Conservation (phyloP, 1,140 invertebrate genomes). For the Rhizoglyphus robini region DNA sequence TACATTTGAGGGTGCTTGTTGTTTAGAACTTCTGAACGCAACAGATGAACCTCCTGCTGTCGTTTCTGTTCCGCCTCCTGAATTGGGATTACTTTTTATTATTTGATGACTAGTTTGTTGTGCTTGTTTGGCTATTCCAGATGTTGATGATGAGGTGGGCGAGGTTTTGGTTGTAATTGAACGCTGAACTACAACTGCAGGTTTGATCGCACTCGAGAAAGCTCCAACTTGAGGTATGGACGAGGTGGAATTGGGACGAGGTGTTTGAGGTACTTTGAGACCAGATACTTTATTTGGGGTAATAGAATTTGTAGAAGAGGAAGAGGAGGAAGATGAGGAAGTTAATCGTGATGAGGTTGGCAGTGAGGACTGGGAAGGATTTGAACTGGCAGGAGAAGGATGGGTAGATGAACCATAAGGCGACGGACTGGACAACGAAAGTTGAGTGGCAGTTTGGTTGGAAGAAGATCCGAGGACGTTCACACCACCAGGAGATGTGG, state of each 20-base stretch:
- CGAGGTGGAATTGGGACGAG: not conserved
- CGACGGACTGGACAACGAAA: not conserved
- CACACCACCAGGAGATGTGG: too few species aligned
- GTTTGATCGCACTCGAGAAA: not conserved
- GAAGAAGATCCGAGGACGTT: not conserved
- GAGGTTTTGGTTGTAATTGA: too few species aligned
- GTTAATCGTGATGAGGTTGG: not conserved
- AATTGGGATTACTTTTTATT: not conserved
- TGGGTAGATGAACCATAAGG: not conserved
- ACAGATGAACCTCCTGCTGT: too few species aligned
- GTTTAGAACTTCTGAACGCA: not conserved
- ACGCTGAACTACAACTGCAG: not conserved
- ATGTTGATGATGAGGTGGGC: not conserved
- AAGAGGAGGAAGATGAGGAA: too few species aligned
- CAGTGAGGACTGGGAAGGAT: not conserved
- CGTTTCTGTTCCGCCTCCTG: too few species aligned
- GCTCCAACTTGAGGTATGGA: slow-evolving; percentile 8
- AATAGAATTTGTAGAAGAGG: too few species aligned
- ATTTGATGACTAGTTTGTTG: not conserved
- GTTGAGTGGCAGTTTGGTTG: not conserved
- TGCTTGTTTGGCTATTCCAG: not conserved
- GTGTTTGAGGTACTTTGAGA: not conserved
- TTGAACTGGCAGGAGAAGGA: not conserved
- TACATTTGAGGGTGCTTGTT: not conserved
- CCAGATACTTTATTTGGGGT: too few species aligned